Percentiles rank a stretch among this genome's conserved stretches.
Evolutionary conservation across 2,113 vertebrate genomes (phyloP).

Genomic region (Phoenicopterus ruber): DNA sequence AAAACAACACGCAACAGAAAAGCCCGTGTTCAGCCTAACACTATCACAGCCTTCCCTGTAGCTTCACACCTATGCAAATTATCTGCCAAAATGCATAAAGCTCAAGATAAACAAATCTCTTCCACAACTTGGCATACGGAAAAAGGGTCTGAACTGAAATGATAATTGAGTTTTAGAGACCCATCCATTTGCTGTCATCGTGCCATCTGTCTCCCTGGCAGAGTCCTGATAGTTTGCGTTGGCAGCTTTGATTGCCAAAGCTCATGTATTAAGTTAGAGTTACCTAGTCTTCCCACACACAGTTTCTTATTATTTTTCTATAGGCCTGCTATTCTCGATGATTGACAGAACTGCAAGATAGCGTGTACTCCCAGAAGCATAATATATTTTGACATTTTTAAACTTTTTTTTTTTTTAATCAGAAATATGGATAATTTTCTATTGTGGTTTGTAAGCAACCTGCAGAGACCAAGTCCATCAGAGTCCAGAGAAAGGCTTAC

Average conservation of each 20-base stretch:
- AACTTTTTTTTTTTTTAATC: background rate
- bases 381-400: background rate
- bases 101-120: constrained; percentile 56
- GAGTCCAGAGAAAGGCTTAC: background rate
- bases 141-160: constrained; percentile 37
- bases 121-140: constrained; percentile 6
- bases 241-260: constrained; percentile 34
- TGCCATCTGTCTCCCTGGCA: constrained; percentile 61
- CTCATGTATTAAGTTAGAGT: constrained; percentile 42
- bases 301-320: constrained; percentile 10
- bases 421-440: background rate
- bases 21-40: background rate
- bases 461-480: background rate
- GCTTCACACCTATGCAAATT: constrained; percentile 29
- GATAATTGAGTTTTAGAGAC: constrained; percentile 60
- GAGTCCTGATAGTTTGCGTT: constrained; percentile 36
- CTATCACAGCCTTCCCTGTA: background rate
- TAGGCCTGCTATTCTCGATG: background rate
- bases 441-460: background rate
- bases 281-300: constrained; percentile 24
- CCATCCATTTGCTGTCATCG: constrained; percentile 53
- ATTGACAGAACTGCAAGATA: background rate
- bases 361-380: background rate
- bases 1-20: background rate
- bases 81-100: constrained; percentile 31